Conservation (phyloP, 1,140 invertebrate genomes). For the Hypsibius dujardini region DNA sequence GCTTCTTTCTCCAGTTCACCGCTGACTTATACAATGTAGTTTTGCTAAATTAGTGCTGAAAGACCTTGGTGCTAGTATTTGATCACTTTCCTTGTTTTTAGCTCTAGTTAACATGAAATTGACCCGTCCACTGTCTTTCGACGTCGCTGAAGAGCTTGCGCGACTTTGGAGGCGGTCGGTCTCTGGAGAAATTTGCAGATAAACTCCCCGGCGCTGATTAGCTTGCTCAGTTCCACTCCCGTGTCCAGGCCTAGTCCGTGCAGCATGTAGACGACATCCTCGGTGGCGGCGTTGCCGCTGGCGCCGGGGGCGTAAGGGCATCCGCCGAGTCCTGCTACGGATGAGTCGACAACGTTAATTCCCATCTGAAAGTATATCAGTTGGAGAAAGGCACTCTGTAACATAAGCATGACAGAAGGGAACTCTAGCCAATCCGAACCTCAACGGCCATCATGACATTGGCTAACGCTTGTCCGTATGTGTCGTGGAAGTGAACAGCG, state of each 20-base stretch:
- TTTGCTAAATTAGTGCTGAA: background rate
- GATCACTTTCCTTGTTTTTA: background rate
- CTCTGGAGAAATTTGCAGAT: constrained; percentile 56
- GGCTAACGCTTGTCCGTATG: constrained; percentile 84
- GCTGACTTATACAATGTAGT: background rate
- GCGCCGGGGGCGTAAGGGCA: constrained; percentile 94
- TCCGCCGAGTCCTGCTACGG: constrained; percentile 79
- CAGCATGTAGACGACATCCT: constrained; percentile 90
- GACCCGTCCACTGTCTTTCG: background rate
- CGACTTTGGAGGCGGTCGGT: constrained; percentile 64
- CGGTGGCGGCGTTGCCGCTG: constrained; percentile 82
- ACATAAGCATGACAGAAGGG: too few relatives aligned
- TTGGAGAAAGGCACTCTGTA: constrained; percentile 18
- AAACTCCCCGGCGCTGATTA: constrained; percentile 61
- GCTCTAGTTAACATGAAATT: background rate
- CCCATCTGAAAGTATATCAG: constrained; percentile 47
- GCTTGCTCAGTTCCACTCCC: constrained; percentile 55
- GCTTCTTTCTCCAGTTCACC: background rate
- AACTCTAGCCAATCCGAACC: constrained; percentile 29
- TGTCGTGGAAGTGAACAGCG: constrained; percentile 93
- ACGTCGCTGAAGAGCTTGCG: constrained; percentile 40
- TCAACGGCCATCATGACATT: constrained; percentile 75
- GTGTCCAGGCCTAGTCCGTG: constrained; percentile 70
- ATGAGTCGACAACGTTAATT: constrained; percentile 71
- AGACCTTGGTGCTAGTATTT: background rate